phyloP scores from a whole-genome alignment of 2,113 vertebrate species.

The Micronycteris hirsuta region DNA sequence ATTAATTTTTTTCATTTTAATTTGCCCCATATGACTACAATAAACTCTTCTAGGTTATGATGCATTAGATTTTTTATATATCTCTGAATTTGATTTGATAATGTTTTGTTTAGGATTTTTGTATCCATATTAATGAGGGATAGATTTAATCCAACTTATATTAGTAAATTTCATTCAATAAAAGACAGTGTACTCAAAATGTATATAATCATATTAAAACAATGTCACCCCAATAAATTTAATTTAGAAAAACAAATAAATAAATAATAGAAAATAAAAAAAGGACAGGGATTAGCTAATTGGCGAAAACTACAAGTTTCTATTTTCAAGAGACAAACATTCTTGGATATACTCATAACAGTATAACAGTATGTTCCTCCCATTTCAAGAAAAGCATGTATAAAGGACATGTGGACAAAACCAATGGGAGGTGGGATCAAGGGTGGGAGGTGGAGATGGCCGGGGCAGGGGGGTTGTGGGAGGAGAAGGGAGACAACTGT shows the following conservation, averaged over 20 bases:
- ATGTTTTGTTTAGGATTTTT: not conserved
- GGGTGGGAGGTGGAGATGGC: no score
- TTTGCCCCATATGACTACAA: not conserved
- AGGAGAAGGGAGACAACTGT: no score
- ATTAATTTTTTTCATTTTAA: not conserved
- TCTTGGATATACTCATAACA: not conserved
- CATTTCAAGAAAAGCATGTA: not conserved
- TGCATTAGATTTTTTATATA: not conserved
- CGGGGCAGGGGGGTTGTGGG: no score
- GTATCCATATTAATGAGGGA: not conserved
- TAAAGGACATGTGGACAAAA: no score
- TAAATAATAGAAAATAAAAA: not conserved
- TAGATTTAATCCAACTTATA: not conserved
- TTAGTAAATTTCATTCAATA: not conserved
- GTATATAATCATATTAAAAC: not conserved
- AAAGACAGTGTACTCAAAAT: not conserved
- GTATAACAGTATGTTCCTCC: not conserved
- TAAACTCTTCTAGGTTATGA: not conserved
- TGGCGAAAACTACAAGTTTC: not conserved
- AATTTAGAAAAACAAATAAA: not conserved
- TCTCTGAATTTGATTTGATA: not conserved
- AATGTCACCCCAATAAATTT: not conserved
- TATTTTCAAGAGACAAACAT: not conserved
- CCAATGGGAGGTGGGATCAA: no score
- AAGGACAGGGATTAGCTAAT: not conserved